Percentiles rank a stretch among this genome's conserved stretches.
Conservation (phyloP, 2,888 invertebrate species). For the Bombyx huttoni region DNA sequence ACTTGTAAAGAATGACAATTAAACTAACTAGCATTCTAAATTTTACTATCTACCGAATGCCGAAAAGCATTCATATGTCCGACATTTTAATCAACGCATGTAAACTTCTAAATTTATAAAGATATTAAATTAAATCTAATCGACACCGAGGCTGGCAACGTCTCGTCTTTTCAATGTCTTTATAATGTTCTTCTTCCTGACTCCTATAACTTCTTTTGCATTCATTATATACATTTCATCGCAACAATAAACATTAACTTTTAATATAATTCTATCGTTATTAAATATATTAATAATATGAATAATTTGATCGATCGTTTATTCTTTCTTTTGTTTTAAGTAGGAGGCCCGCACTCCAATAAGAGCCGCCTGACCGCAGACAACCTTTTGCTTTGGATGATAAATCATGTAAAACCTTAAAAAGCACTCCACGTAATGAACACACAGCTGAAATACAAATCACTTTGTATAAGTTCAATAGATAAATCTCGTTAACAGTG, state of each 20-base stretch:
- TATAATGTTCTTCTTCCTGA: neutral
- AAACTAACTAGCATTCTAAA: conserved; percentile 71
- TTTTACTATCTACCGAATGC: conserved; percentile 70
- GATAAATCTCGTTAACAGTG: too few species aligned
- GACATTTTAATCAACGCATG: conserved; percentile 52
- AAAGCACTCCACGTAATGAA: too few species aligned
- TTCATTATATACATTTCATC: neutral
- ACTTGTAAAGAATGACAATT: conserved; percentile 51
- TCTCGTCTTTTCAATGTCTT: conserved; percentile 7
- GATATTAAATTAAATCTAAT: conserved; percentile 62
- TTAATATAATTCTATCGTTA: neutral
- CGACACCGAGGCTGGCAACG: conserved; percentile 48
- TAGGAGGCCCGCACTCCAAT: too few species aligned
- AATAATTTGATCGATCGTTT: too few species aligned
- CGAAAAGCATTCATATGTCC: conserved; percentile 34
- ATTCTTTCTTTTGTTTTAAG: too few species aligned
- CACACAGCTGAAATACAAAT: too few species aligned
- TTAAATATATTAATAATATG: too few species aligned
- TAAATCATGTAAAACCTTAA: too few species aligned
- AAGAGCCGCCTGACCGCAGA: too few species aligned
- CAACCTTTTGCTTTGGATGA: too few species aligned
- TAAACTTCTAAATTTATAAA: conserved; percentile 62
- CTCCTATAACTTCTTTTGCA: neutral
- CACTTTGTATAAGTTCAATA: too few species aligned
- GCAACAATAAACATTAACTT: neutral